phyloP scores from a whole-genome alignment of 2,113 vertebrate species.

The Notothenia rossii region DNA sequence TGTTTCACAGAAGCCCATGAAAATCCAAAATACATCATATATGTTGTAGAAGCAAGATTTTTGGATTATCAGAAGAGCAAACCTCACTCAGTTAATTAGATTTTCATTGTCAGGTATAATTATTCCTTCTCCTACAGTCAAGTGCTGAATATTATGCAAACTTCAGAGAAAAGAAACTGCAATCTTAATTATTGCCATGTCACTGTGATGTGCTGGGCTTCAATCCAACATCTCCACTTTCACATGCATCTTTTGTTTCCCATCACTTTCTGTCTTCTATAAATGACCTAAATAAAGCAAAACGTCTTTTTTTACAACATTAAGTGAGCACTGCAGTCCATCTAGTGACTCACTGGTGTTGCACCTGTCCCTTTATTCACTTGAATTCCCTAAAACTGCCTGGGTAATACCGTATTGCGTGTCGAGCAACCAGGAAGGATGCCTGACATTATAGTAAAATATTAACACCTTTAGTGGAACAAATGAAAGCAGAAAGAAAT shows the following conservation, averaged over 20 bases:
- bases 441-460: conserved; percentile 44
- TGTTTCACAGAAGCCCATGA: neutral
- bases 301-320: neutral
- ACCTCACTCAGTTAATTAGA: too few species aligned
- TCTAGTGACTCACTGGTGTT: conserved; percentile 1
- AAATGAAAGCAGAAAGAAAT: conserved; percentile 46
- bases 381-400: conserved; percentile 32
- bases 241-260: conserved; percentile 13
- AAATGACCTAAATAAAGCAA: conserved; percentile 9
- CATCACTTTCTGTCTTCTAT: neutral
- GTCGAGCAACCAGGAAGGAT: conserved; percentile 26
- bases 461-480: conserved; percentile 49
- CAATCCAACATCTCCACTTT: neutral
- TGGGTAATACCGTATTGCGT: conserved; percentile 28
- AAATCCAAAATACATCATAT: neutral
- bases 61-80: neutral
- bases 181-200: neutral
- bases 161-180: neutral
- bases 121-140: neutral
- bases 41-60: neutral
- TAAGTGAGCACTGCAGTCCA: neutral
- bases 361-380: conserved; percentile 37
- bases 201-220: neutral
- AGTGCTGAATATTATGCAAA: neutral
- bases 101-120: conserved; percentile 1